These are phyloP conservation scores for Auanema freiburgensis DNA, from an alignment of 2,888 invertebrate genomes.

Conservation along the genomic window DNA sequence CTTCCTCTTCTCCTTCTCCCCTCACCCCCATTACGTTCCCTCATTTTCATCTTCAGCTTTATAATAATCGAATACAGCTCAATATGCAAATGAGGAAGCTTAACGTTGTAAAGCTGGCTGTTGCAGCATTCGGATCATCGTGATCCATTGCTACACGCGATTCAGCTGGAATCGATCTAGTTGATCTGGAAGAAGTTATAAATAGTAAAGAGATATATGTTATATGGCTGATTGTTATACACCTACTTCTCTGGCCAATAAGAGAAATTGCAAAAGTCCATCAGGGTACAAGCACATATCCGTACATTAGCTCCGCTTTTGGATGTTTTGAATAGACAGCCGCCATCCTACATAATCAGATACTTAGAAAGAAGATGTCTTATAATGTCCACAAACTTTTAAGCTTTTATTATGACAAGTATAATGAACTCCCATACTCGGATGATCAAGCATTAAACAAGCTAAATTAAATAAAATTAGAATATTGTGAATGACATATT, in stretches of 20 bases:
- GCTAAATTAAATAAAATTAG: slow-evolving; percentile 30
- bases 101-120: too few species aligned
- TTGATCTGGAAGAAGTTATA: too few species aligned
- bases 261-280: slow-evolving; percentile 42
- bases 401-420: slow-evolving; percentile 40
- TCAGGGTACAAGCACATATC: slow-evolving; percentile 37
- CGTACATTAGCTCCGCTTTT: slow-evolving; percentile 39
- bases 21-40: too few species aligned
- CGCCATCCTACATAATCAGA: slow-evolving; percentile 9
- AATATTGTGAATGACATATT: not conserved
- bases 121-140: too few species aligned
- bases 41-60: too few species aligned
- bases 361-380: not conserved
- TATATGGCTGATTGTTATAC: not conserved
- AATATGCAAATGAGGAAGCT: too few species aligned
- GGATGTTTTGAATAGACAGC: slow-evolving; percentile 27
- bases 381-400: slow-evolving; percentile 12
- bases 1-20: too few species aligned
- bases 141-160: too few species aligned
- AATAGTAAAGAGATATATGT: slow-evolving; percentile 1
- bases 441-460: slow-evolving; percentile 47
- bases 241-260: slow-evolving; percentile 45
- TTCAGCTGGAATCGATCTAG: too few species aligned
- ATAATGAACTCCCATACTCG: slow-evolving; percentile 45
- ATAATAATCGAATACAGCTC: too few species aligned